Base-by-base conservation (phyloP, 2,888 invertebrate species). In the Luperina nickerlii region DNA sequence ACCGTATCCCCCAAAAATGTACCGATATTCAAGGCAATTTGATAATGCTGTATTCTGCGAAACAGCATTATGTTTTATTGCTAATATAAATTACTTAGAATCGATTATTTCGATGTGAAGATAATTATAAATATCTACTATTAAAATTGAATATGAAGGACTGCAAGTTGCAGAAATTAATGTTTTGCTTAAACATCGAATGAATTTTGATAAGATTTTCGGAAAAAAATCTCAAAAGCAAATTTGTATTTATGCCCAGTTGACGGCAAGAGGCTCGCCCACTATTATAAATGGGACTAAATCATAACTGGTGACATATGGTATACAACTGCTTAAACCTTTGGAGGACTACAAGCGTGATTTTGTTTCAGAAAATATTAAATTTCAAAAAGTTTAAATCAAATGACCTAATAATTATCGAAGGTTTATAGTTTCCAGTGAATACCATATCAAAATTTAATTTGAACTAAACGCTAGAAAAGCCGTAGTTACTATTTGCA, bases 1-100 rank as follows among this genome's bases (percentile, higher is more conserved):
- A 54, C 18, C 51, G 57, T 69, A 70, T 82, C 65, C 38, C 8
- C 20, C 57, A 32, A 76, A 69, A 71, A 54, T 68, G 20, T 69
- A 57, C 9, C 51, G 65, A 72, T 86, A 82, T 60, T 32, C 63
- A 77, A 86, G 77, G 83, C 62, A 67, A 76, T 86, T 67, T 32
- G 86, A 82, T 83, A 77, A 86, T 63, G 27, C 32, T 63, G 13
- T 63, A 27, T 84, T 77, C 87, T 70, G 27, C 74, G 87, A 86
- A 86, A 77, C 48, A 63, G n/a, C 51, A n/a, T 82, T 74, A 67
- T 48, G 15, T 2, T 87, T 81, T 88, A 83, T 82, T 70, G 71
- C 74, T 38, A 24, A 38, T 72, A 51, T 72, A 86, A 54, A 77
- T 69, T 57, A 73, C 70, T 65, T 20, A 74, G 65, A 86, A 76